Evolutionary conservation across 2,888 invertebrate species (phyloP), one percentile per base, ranked within the genome.

Genomic region (Conchocele bisecta): DNA sequence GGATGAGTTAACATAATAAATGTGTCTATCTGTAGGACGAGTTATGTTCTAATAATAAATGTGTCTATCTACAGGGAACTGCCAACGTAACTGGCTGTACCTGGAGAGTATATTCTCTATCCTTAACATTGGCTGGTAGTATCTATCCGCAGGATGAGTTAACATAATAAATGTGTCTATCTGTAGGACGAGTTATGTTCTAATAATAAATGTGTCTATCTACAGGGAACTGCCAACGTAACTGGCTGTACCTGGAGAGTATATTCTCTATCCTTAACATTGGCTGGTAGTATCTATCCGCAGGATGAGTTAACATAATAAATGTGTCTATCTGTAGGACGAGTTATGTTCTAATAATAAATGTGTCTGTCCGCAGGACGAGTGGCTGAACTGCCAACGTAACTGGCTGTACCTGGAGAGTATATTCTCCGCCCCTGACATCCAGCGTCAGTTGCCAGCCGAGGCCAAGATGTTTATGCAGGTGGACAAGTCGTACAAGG

Each of bases 401-500:
- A 88, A 85, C 60, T 92, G 91, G 91, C 71, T 91, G 64, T 92
- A 92, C 81, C 80, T 92, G 67, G 91, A 91, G 85, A 89, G 89
- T 68, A 91, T 92, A 66, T 92, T 92, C 84, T 87, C 87, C 42
- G 91, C 91, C n/a, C 91, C 91, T 6, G 91, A 92, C 81, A 92
- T 92, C 68, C 90, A 89, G 79, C 79, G 91, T 17, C 92, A 92
- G 82, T 85, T 92, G 4, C 91, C 91, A 11, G 89, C 90, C 1
- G 92, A 92, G 77, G 89, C 91, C 35, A 91, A 91, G 75, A 91
- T 91, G 89, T 92, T 92, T 82, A 88, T 96, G 86, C 93, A 94
- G 58, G 97, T 97, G 0, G 97, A 98, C 89, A 97, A 96, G 88
- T 95, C 95, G 0, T 97, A 96, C 94, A 97, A 97, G 89, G 96